phyloP scores from a whole-genome alignment of 1,140 invertebrate genomes.

The Apis laboriosa region DNA sequence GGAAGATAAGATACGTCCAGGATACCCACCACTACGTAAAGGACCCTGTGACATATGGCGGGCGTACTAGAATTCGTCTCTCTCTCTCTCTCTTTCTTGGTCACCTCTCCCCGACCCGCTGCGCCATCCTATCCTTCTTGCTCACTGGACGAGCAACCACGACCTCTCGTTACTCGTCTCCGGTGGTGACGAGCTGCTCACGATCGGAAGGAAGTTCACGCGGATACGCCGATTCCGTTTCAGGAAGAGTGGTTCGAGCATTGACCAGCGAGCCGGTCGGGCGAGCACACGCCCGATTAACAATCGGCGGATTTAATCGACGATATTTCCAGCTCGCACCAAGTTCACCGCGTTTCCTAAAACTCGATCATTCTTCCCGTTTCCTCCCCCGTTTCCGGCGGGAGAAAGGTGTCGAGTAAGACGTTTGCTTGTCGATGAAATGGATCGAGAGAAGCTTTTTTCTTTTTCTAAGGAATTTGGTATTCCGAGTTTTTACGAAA shows the following conservation, averaged over 20 bases:
- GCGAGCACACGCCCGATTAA: conserved; percentile 32
- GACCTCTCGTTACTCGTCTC: conserved; percentile 25
- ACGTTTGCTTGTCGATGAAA: too few relatives aligned
- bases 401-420: too few relatives aligned
- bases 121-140: neutral
- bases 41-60: conserved; percentile 69
- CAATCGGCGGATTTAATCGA: conserved; percentile 40
- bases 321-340: conserved; percentile 9
- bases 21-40: conserved; percentile 57
- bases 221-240: conserved; percentile 16
- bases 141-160: neutral
- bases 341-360: neutral
- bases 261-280: conserved; percentile 3
- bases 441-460: too few relatives aligned
- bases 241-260: conserved; percentile 44
- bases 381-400: neutral
- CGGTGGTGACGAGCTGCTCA: conserved; percentile 8
- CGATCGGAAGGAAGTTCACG: conserved; percentile 66
- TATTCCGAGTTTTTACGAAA: too few relatives aligned
- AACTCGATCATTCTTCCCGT: neutral
- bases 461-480: too few relatives aligned
- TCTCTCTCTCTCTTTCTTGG: neutral
- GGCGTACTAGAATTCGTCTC: conserved; percentile 51
- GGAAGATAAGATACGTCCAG: conserved; percentile 70
- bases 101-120: neutral